These are phyloP conservation scores for Erpornis zantholeuca DNA, from an alignment of 2,113 vertebrate species.

Conservation along the genomic window DNA sequence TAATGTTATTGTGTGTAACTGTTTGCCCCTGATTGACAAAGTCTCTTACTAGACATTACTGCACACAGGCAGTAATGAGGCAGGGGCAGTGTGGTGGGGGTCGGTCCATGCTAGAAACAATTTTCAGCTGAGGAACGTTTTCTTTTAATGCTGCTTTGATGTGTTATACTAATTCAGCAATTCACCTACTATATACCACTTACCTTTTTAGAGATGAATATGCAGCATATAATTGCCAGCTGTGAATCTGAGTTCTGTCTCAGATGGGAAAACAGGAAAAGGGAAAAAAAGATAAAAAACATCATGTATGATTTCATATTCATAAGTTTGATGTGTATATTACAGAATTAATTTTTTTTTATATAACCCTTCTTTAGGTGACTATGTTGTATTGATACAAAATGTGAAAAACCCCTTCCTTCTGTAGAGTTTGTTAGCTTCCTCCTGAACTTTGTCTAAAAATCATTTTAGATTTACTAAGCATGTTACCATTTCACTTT, in stretches of 20 bases:
- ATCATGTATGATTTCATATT: background rate
- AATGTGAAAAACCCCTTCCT: background rate
- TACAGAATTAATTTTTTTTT: background rate
- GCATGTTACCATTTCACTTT: background rate
- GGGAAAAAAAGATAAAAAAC: background rate
- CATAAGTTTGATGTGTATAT: background rate
- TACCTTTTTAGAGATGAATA: background rate
- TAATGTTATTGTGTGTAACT: background rate
- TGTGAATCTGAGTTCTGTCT: background rate
- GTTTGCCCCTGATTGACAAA: background rate
- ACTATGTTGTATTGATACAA: background rate
- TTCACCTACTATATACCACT: background rate
- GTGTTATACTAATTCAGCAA: background rate
- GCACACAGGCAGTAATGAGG: background rate
- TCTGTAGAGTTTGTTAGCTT: background rate
- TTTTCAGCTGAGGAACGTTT: background rate
- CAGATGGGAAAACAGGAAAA: background rate
- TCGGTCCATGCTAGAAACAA: background rate
- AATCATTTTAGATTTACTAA: background rate
- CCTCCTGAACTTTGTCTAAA: background rate
- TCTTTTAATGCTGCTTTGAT: background rate
- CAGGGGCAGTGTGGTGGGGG: background rate
- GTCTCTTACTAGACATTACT: background rate
- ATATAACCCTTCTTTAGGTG: background rate
- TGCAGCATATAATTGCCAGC: background rate